A percentile compares a stretch with the other conserved stretches of the same genome.
phyloP scores from a whole-genome alignment of 1,140 invertebrate species.

The Brachionus asplanchnoidis region DNA sequence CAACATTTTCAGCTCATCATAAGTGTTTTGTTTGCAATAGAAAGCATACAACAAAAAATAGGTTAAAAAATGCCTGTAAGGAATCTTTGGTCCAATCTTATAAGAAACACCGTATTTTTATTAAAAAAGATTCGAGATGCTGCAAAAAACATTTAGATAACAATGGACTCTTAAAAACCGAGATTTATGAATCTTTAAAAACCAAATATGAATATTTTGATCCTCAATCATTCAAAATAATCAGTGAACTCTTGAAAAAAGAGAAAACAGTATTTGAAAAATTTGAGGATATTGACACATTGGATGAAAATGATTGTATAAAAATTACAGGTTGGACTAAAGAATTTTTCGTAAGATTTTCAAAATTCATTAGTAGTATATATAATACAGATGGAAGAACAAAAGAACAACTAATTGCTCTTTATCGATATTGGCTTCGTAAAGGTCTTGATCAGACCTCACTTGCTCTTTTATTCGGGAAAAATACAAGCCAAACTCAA shows the following conservation, averaged over 20 bases:
- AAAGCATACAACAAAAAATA: conserved; percentile 20
- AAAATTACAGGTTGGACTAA: conserved; percentile 28
- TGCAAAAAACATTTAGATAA: conserved; percentile 33
- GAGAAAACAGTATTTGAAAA: conserved; percentile 9
- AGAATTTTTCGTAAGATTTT: background rate
- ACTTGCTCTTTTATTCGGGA: background rate
- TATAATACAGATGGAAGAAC: background rate
- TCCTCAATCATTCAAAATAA: conserved; percentile 3
- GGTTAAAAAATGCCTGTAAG: background rate
- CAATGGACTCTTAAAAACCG: background rate
- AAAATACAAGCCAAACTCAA: background rate
- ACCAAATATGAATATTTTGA: conserved; percentile 26
- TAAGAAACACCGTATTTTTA: conserved; percentile 20
- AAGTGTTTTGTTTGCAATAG: conserved; percentile 23
- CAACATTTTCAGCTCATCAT: conserved; percentile 8
- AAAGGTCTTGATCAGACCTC: background rate
- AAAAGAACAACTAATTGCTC: conserved; percentile 27
- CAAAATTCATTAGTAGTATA: conserved; percentile 28
- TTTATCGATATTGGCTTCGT: conserved; percentile 26
- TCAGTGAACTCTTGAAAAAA: background rate
- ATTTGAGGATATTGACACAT: conserved; percentile 1
- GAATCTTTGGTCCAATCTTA: conserved; percentile 5
- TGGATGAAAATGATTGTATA: background rate
- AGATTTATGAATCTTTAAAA: conserved; percentile 9
- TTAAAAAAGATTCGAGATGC: conserved; percentile 21